These are phyloP conservation scores for Pangasius macronema DNA, from an alignment of 2,797 vertebrate species.

Conservation along the genomic window DNA sequence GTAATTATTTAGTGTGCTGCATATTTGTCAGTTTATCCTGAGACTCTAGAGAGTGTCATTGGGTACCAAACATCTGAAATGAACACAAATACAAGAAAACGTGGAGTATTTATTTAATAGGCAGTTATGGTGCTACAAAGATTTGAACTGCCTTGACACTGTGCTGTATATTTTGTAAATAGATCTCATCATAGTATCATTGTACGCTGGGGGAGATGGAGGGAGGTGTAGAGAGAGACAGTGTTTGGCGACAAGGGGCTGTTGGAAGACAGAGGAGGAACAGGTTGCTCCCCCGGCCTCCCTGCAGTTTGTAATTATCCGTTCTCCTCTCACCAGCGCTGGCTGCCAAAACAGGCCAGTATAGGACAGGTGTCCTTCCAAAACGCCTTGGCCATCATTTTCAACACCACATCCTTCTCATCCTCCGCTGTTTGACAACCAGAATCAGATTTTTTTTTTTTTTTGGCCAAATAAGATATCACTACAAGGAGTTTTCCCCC, in stretches of 20 bases:
- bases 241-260: slow-evolving; percentile 52
- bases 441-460: neutral
- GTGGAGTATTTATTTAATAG: neutral
- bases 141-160: neutral
- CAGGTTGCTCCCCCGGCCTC: slow-evolving; percentile 62
- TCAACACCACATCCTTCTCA: slow-evolving; percentile 30
- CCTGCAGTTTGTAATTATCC: slow-evolving; percentile 66
- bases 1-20: neutral
- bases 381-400: slow-evolving; percentile 46
- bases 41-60: neutral
- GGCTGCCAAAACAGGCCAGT: slow-evolving; percentile 56
- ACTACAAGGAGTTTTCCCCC: slow-evolving; percentile 2
- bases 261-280: slow-evolving; percentile 61
- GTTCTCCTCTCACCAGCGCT: slow-evolving; percentile 51
- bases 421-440: neutral
- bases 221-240: slow-evolving; percentile 32
- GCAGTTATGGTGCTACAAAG: neutral
- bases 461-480: slow-evolving; percentile 19
- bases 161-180: neutral
- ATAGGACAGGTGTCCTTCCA: slow-evolving; percentile 59
- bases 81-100: neutral
- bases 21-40: neutral
- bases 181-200: neutral
- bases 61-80: neutral
- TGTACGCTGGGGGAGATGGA: slow-evolving; percentile 15